A percentile compares a stretch with the other conserved stretches of the same genome.
phyloP scores from a whole-genome alignment of 64 coral and sea anemone genomes.

The Catalaphyllia jardinei region DNA sequence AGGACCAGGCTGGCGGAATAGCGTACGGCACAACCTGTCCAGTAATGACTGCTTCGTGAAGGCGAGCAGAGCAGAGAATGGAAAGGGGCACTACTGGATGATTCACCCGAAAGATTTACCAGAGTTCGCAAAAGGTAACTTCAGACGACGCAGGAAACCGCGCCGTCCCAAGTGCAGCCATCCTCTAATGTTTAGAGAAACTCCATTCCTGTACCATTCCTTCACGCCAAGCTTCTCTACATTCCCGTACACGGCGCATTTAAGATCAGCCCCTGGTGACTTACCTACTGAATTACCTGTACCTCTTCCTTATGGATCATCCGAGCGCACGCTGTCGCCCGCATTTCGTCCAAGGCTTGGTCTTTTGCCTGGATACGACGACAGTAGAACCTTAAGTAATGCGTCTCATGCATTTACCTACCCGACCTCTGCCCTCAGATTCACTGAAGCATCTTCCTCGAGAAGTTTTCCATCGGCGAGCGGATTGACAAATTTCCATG shows the following conservation, averaged over 20 bases:
- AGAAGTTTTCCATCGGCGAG: slow-evolving; percentile 5
- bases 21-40: slow-evolving; percentile 71
- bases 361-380: slow-evolving; percentile 20
- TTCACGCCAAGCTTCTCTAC: slow-evolving; percentile 18
- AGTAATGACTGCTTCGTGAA: slow-evolving; percentile 78
- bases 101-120: slow-evolving; percentile 75
- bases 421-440: slow-evolving; percentile 10
- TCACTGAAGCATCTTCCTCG: not conserved
- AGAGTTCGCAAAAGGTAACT: slow-evolving; percentile 70
- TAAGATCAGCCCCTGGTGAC: slow-evolving; percentile 17
- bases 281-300: slow-evolving; percentile 16
- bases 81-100: slow-evolving; percentile 79
- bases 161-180: slow-evolving; percentile 54
- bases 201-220: slow-evolving; percentile 17
- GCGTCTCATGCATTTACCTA: slow-evolving; percentile 25
- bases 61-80: slow-evolving; percentile 72
- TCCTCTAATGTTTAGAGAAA: slow-evolving; percentile 40
- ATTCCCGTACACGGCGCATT: slow-evolving; percentile 39
- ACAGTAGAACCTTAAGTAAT: slow-evolving; percentile 7
- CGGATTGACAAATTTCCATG: slow-evolving; percentile 21
- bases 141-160: slow-evolving; percentile 52
- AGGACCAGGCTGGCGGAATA: slow-evolving; percentile 70
- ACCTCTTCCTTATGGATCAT: not conserved
- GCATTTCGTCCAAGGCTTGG: slow-evolving; percentile 36
- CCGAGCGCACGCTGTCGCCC: not conserved